A percentile compares a stretch with the other conserved stretches of the same genome.
Conservation (phyloP, 2,888 invertebrate genomes). For the Drosophila gaucha region DNA sequence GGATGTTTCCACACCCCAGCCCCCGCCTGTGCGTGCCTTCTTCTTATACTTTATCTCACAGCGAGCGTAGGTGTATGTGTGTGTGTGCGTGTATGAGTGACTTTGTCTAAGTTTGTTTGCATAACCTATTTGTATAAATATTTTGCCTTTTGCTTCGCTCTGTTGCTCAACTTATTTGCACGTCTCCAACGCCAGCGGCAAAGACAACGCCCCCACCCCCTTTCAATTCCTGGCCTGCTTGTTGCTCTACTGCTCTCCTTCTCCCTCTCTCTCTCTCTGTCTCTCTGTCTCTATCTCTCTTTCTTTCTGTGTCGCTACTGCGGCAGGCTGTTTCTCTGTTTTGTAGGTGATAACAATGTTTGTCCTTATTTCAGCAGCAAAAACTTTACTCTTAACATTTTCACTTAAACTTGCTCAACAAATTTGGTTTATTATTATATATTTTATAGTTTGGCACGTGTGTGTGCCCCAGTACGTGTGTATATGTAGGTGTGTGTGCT, state of each 20-base stretch:
- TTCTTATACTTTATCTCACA: constrained; percentile 29
- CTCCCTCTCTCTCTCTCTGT: neutral
- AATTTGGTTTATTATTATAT: constrained; percentile 80
- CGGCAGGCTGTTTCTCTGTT: constrained; percentile 66
- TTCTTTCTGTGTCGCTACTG: constrained; percentile 13
- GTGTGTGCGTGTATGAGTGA: constrained; percentile 46
- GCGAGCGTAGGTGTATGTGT: constrained; percentile 6
- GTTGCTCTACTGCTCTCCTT: constrained; percentile 19
- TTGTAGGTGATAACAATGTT: constrained; percentile 81
- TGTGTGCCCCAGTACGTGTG: constrained; percentile 16
- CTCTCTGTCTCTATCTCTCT: neutral
- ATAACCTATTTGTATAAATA: constrained; percentile 82
- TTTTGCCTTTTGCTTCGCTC: constrained; percentile 74
- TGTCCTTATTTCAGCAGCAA: constrained; percentile 76
- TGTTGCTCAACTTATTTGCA: constrained; percentile 73
- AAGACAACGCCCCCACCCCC: constrained; percentile 12
- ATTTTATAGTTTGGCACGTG: constrained; percentile 77
- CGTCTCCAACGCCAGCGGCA: constrained; percentile 52
- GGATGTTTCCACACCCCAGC: constrained; percentile 5
- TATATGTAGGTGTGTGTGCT: constrained; percentile 17
- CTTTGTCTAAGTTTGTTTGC: constrained; percentile 77
- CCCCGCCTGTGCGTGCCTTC: constrained; percentile 21
- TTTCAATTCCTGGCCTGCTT: constrained; percentile 14
- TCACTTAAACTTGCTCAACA: constrained; percentile 79
- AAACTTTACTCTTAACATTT: constrained; percentile 79